Base-by-base conservation (phyloP, 2,113 vertebrate species). In the Cariama cristata region DNA sequence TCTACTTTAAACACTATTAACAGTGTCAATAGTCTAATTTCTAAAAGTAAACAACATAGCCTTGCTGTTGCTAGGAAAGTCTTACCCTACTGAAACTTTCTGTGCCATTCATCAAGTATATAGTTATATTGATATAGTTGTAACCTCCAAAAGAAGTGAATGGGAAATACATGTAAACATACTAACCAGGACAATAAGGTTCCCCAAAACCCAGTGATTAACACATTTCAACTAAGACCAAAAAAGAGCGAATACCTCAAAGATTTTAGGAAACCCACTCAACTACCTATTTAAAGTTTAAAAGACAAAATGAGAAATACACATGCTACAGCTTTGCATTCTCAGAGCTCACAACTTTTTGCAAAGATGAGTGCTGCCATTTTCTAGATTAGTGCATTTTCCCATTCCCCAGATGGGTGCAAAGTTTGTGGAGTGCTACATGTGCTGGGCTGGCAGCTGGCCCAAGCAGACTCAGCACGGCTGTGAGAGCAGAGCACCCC, bases 1-100 rank as follows among this genome's bases (percentile, higher is more conserved):
- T 66, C 80, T 92, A 38, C 76, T 88, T 92, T 87, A 94, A 97
- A 95, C 80, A 83, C 69, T 26, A 91, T 92, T 93, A 96, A 64
- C 66, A 91, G 33, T 66, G 81, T 71, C 94, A 95, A 84, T 55
- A 96, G 62, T 67, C 56, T 94, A 73, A 94, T 93, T 96, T 97
- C 82, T 93, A 2, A 58, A 91, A 50, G 50, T 75, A 93, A 96
- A 97, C 55, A 94, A 59, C 55, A 64, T 8, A 50, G 83, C 49
- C 17, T 68, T 49, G 32, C 32, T 95, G 52, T 93, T 79, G 40
- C 73, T 58, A 91, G 73, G 17, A 68, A 91, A 81, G 76, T 53
- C 66, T 63, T 49, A 40, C 12, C 67, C 81, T 60, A 53, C 53
- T 47, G 67, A 92, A 90, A 92, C 67, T 81, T 96, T 42, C 62